Conservation (phyloP, 1,140 invertebrate species). For the Gonioctena quinquepunctata region DNA sequence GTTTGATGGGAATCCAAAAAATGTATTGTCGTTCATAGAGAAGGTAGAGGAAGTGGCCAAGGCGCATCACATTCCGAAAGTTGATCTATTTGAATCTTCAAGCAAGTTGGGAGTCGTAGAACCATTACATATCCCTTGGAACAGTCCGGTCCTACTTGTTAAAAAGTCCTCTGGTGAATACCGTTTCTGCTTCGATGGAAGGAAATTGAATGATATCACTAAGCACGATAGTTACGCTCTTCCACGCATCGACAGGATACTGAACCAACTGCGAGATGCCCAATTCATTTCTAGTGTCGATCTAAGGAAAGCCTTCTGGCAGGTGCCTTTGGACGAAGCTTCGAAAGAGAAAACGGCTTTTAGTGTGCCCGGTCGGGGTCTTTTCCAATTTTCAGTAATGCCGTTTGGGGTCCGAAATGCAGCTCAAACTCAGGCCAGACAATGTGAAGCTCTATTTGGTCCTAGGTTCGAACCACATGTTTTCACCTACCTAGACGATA, state of each 20-base stretch:
- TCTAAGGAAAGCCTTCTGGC: slow-evolving; percentile 50
- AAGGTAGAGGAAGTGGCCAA: neutral
- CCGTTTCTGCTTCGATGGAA: slow-evolving; percentile 50
- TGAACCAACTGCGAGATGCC: slow-evolving; percentile 43
- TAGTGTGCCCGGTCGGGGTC: slow-evolving; percentile 43
- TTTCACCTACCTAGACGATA: slow-evolving; percentile 48
- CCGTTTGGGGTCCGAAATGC: slow-evolving; percentile 48
- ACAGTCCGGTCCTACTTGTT: slow-evolving; percentile 27
- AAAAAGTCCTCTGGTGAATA: slow-evolving; percentile 30
- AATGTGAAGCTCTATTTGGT: slow-evolving; percentile 43
- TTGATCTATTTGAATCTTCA: neutral
- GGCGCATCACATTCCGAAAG: neutral
- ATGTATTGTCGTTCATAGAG: neutral
- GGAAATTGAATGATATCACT: slow-evolving; percentile 51
- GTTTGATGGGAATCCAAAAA: too few species aligned
- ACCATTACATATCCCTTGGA: slow-evolving; percentile 25
- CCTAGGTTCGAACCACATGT: slow-evolving; percentile 29
- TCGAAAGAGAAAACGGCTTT: slow-evolving; percentile 53
- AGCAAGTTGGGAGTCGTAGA: slow-evolving; percentile 19
- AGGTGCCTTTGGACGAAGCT: slow-evolving; percentile 40
- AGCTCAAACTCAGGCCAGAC: slow-evolving; percentile 43
- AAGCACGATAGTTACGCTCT: slow-evolving; percentile 38
- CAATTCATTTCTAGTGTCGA: slow-evolving; percentile 48
- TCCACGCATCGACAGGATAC: slow-evolving; percentile 39
- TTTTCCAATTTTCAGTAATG: slow-evolving; percentile 50